Percentiles rank a stretch among this genome's conserved stretches.
Evolutionary conservation across 2,113 vertebrate species (phyloP).

Genomic region (Sylvietta virens): DNA sequence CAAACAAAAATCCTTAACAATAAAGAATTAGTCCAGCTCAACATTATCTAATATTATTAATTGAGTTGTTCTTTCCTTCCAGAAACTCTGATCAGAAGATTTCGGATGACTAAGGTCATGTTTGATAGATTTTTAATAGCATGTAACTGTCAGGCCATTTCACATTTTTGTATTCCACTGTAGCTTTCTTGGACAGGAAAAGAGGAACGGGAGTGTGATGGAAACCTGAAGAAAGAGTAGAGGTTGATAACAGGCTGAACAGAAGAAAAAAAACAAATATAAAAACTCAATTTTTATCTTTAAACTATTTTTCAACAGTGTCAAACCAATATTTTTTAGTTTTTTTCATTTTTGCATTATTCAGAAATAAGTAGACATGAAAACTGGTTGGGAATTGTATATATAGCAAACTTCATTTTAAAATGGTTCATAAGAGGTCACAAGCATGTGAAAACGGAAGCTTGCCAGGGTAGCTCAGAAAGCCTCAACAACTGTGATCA

Average conservation of each 20-base stretch:
- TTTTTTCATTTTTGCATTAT: neutral
- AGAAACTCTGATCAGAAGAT: neutral
- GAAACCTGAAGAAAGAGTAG: neutral
- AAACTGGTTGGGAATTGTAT: neutral
- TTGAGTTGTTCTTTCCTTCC: neutral
- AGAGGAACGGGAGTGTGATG: neutral
- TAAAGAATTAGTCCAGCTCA: neutral
- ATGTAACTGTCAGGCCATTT: neutral
- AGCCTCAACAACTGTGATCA: neutral
- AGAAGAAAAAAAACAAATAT: neutral
- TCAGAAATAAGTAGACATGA: neutral
- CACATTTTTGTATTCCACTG: neutral
- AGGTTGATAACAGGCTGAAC: neutral
- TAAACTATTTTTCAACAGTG: neutral
- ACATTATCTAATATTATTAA: neutral
- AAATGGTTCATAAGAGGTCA: neutral
- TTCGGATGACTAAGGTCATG: neutral
- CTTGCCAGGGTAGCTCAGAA: neutral
- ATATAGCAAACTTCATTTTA: neutral
- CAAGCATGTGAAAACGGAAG: neutral
- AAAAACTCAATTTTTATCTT: neutral
- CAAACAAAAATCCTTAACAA: neutral
- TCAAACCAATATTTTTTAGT: neutral
- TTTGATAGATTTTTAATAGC: neutral
- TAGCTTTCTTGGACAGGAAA: neutral